Percentiles rank a stretch among this genome's conserved stretches.
phyloP scores from a whole-genome alignment of 2,113 vertebrate genomes.

The Crocuta crocuta region DNA sequence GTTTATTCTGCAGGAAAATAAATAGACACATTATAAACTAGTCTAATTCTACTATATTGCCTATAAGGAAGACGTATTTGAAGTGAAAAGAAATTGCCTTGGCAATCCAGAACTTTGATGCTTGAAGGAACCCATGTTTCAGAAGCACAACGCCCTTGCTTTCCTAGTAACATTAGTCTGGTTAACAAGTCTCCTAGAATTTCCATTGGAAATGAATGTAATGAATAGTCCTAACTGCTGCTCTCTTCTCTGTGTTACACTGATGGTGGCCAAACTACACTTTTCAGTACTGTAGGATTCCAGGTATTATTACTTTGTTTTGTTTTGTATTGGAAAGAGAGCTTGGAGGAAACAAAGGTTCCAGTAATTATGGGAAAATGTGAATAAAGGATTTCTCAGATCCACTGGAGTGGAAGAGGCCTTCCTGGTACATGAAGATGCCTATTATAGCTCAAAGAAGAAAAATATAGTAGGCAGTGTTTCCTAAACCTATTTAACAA shows the following conservation, averaged over 20 bases:
- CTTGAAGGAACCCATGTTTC: background rate
- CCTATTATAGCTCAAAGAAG: background rate
- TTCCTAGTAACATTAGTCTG: background rate
- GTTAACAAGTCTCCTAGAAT: background rate
- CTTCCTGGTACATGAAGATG: background rate
- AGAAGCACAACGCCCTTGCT: background rate
- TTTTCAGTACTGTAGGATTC: background rate
- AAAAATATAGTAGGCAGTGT: background rate
- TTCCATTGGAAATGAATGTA: background rate
- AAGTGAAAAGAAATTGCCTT: conserved; percentile 62
- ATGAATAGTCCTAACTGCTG: background rate
- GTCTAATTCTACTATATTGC: conserved; percentile 62
- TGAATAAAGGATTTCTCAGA: background rate
- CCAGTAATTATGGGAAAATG: background rate
- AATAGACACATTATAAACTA: conserved; percentile 67
- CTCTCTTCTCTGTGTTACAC: background rate
- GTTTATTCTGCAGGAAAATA: conserved; percentile 73
- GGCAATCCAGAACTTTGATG: background rate
- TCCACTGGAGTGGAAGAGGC: background rate
- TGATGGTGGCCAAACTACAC: background rate
- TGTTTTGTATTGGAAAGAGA: background rate
- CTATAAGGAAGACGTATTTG: conserved; percentile 66
- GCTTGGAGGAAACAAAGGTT: background rate
- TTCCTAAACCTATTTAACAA: background rate
- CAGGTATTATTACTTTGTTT: background rate